Evolutionary conservation across 1,140 invertebrate species (phyloP), one percentile per base, ranked within the genome.

Genomic region (Stegodyphus mimosarum): DNA sequence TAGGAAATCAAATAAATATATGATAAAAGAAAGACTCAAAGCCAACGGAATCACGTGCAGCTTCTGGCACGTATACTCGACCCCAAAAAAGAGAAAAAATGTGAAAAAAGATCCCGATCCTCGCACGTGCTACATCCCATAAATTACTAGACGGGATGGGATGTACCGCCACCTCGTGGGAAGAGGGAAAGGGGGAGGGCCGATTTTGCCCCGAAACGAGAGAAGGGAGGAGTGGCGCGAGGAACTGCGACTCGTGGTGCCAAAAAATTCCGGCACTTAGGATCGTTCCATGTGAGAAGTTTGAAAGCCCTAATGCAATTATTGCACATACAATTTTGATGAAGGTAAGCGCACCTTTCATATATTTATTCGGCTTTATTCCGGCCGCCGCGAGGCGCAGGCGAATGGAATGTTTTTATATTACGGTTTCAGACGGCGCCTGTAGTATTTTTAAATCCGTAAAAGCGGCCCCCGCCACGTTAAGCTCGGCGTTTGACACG

Each of bases 281-380:
- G 64, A 76, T 76, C 63, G 17, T 18, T 76, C 72, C 81, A 76
- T 84, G 81, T 84, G 81, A 63, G 81, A 84, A 84, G 81, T 84
- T 84, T 69, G 81, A 84, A 84, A 69, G 64, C 81, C 63, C 81
- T 84, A 84, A 84, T 84, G 81, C 63, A 84, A 84, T 84, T 84
- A 84, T 84, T 84, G 81, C 33, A 17, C 81, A 84, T 84, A 73
- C 81, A 84, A 76, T 13, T 63, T 84, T 63, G 64, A 84, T 84
- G 81, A 84, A 84, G 72, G 81, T 75, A 84, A 84, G 63, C 81
- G 73, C 81, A 84, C 81, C 81, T 84, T 76, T 70, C 73, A 76
- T 76, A 84, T 66, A 76, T 76, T 84, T 66, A 76, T 76, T 72
- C 81, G 9, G 81, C 73, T 75, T 75, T 84, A 75, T 84, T 84